Conservation (phyloP, 2,797 vertebrate genomes). For the Notoglanidium macrostoma region DNA sequence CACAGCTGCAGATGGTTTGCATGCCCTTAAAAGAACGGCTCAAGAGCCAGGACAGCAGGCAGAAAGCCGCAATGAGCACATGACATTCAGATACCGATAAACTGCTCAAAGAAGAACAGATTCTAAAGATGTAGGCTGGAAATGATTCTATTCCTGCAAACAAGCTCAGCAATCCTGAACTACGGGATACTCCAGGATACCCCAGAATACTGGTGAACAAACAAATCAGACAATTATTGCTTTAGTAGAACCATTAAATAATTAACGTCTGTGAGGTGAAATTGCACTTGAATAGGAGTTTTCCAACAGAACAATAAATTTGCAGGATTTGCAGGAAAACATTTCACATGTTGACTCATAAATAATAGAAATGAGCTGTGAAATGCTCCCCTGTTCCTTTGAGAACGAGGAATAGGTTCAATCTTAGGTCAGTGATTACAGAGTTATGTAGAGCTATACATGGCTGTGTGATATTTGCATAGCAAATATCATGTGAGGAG, state of each 20-base stretch:
- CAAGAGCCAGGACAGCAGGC: neutral
- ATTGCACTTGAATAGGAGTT: neutral
- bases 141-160: neutral
- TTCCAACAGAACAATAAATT: neutral
- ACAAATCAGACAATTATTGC: neutral
- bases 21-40: conserved; percentile 21
- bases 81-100: neutral
- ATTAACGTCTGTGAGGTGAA: neutral
- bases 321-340: neutral
- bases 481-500: conserved; percentile 1
- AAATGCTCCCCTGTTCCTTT: neutral
- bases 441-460: conserved; percentile 8
- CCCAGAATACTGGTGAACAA: neutral
- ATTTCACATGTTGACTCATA: neutral
- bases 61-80: conserved; percentile 4
- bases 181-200: neutral
- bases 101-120: neutral
- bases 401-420: neutral
- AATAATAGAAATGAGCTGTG: neutral
- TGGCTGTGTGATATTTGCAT: conserved; percentile 5
- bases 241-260: conserved; percentile 6
- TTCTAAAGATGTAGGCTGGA: neutral
- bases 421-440: conserved; percentile 1
- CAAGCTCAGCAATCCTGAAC: neutral
- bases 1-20: conserved; percentile 41